phyloP scores from a whole-genome alignment of 2,888 invertebrate species.

The Drosophila neotestacea region DNA sequence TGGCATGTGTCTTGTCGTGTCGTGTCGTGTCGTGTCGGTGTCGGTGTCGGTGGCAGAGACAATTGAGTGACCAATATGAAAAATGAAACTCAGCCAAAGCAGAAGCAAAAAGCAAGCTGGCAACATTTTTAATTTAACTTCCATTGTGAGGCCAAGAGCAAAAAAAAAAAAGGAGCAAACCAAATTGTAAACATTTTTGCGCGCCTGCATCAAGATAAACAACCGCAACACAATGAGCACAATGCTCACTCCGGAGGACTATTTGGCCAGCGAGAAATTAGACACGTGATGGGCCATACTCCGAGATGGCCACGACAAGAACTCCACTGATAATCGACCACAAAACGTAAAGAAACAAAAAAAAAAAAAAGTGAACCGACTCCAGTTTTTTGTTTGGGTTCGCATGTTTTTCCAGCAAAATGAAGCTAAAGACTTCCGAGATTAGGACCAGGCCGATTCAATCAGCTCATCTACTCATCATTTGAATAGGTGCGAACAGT shows the following conservation, averaged over 20 bases:
- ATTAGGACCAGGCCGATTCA: slow-evolving; percentile 51
- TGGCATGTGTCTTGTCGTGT: slow-evolving; percentile 68
- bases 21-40: slow-evolving; percentile 9
- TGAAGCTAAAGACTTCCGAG: slow-evolving; percentile 56
- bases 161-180: slow-evolving; percentile 46
- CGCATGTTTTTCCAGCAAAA: slow-evolving; percentile 34
- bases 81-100: slow-evolving; percentile 66
- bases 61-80: slow-evolving; percentile 82
- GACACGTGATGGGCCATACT: slow-evolving; percentile 69
- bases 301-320: slow-evolving; percentile 71
- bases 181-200: slow-evolving; percentile 80
- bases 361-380: slow-evolving; percentile 37
- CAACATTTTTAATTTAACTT: slow-evolving; percentile 72
- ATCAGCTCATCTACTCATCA: slow-evolving; percentile 68
- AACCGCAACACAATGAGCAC: slow-evolving; percentile 67
- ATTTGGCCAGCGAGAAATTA: slow-evolving; percentile 80
- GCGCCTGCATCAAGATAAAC: slow-evolving; percentile 77
- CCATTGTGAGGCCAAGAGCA: slow-evolving; percentile 52
- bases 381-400: slow-evolving; percentile 48
- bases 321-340: slow-evolving; percentile 58
- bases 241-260: slow-evolving; percentile 68
- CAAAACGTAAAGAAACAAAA: slow-evolving; percentile 1
- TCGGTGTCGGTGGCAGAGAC: slow-evolving; percentile 40
- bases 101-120: slow-evolving; percentile 30
- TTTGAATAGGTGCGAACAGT: slow-evolving; percentile 77